phyloP scores from a whole-genome alignment of 1,140 invertebrate species.

The Coenobita brevimanus region DNA sequence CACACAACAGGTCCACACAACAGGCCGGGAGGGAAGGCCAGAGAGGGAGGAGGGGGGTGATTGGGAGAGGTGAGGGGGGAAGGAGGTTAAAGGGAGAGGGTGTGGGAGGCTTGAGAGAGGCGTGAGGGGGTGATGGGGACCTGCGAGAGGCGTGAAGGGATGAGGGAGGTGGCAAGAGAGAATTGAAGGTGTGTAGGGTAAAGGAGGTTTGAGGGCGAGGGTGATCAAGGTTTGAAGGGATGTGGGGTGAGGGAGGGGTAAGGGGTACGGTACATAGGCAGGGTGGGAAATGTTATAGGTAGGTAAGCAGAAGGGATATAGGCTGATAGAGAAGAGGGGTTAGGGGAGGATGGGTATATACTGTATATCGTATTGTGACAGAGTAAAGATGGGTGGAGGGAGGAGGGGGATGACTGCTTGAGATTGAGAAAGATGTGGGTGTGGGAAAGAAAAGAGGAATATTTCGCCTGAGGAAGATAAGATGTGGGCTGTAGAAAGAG shows the following conservation, averaged over 20 bases:
- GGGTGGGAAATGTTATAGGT: background rate
- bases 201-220: background rate
- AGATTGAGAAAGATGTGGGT: too few species aligned
- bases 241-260: background rate
- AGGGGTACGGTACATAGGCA: background rate
- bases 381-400: too few species aligned
- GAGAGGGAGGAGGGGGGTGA: background rate
- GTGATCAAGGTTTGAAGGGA: background rate
- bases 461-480: too few species aligned
- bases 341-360: background rate
- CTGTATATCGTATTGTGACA: too few species aligned
- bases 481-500: too few species aligned
- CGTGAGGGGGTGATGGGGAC: background rate
- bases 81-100: background rate
- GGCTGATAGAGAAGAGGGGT: background rate
- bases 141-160: background rate
- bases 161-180: background rate
- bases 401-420: too few species aligned
- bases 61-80: background rate
- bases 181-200: too few species aligned
- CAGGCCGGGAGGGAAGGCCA: background rate
- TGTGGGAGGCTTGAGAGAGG: background rate
- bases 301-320: conserved; percentile 5
- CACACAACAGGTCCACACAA: background rate
- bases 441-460: too few species aligned